phyloP scores from a whole-genome alignment of 2,797 vertebrate genomes.

The Sebastes matsubarae region DNA sequence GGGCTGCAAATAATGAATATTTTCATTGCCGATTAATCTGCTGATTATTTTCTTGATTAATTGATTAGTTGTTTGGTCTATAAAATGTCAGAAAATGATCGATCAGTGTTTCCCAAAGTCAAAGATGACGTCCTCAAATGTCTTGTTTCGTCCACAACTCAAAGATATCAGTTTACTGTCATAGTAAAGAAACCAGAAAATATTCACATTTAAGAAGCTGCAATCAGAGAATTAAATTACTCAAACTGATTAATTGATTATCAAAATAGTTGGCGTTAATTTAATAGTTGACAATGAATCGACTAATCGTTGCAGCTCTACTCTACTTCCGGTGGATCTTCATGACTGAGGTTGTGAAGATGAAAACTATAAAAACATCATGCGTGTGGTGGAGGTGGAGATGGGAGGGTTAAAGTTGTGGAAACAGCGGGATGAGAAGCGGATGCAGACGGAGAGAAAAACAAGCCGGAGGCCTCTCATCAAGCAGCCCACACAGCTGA shows the following conservation, averaged over 20 bases:
- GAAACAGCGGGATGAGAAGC: constrained; percentile 42
- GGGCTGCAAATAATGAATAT: no score
- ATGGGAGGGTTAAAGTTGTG: constrained; percentile 20
- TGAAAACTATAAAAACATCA: constrained; percentile 14
- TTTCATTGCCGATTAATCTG: no score
- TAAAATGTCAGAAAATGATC: background rate
- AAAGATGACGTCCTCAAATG: background rate
- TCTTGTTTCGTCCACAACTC: no score
- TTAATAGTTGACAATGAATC: no score
- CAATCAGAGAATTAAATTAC: no score
- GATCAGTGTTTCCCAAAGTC: background rate
- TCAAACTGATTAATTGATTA: no score
- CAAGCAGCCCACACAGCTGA: constrained; percentile 59
- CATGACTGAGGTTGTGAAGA: constrained; percentile 9
- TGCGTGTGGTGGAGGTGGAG: background rate
- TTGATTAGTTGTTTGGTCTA: no score
- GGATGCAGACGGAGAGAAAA: constrained; percentile 63
- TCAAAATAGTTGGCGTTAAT: no score
- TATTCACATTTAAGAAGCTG: no score
- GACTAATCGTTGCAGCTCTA: background rate
- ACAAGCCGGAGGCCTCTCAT: constrained; percentile 58
- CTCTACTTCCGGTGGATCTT: constrained; percentile 27
- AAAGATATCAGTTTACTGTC: no score
- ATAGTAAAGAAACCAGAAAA: no score
- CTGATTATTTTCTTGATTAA: no score